Percentiles rank a stretch among this genome's conserved stretches.
These are phyloP conservation scores for Silurus meridionalis DNA, from an alignment of 2,113 vertebrate species.

Conservation along the genomic window DNA sequence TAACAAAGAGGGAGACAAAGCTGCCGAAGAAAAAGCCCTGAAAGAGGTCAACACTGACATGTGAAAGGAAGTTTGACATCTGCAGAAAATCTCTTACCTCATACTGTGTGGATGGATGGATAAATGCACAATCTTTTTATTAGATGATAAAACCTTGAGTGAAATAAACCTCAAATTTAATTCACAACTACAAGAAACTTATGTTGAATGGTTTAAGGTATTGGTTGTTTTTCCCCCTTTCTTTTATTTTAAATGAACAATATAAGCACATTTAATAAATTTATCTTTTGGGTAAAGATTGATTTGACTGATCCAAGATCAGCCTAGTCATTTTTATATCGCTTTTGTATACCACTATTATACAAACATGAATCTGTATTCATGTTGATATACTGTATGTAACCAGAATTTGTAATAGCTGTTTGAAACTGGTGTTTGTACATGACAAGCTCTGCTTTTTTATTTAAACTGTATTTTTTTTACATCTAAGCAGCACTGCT, in stretches of 20 bases:
- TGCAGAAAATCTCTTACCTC: neutral
- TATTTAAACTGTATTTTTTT: neutral
- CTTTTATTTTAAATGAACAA: neutral
- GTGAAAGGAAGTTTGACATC: conserved; percentile 44
- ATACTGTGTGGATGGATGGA: neutral
- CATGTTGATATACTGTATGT: neutral
- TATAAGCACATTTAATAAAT: conserved; percentile 1
- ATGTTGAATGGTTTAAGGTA: neutral
- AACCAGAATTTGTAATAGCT: neutral
- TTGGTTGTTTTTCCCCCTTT: neutral
- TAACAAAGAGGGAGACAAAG: neutral
- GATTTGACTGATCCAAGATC: neutral
- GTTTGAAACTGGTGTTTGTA: neutral
- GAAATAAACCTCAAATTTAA: neutral
- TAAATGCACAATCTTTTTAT: neutral
- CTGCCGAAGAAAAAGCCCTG: conserved; percentile 34
- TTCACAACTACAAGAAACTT: neutral
- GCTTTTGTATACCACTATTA: neutral
- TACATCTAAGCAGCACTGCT: neutral
- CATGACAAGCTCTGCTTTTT: neutral
- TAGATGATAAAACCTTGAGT: conserved; percentile 1
- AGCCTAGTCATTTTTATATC: neutral
- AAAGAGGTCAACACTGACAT: conserved; percentile 47
- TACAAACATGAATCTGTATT: neutral
- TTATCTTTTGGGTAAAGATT: neutral